These are phyloP conservation scores for Girardinichthys multiradiatus DNA, from an alignment of 2,113 vertebrate species.

Conservation along the genomic window DNA sequence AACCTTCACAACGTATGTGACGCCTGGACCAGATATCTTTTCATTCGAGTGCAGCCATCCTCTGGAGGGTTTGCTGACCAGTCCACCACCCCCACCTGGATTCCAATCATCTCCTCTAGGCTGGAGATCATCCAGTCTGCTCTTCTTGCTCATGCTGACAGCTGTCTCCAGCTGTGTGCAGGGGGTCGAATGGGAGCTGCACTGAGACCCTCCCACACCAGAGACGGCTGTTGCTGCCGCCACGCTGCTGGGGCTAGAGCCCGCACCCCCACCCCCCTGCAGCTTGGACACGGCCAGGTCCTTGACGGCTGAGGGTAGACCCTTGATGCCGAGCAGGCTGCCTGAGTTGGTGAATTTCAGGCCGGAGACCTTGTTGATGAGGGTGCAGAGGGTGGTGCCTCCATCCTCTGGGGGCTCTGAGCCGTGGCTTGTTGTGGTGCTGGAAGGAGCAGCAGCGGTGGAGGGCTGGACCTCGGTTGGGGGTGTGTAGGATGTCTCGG, in stretches of 20 bases:
- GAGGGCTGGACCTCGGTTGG: constrained; percentile 81
- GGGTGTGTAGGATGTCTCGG: constrained; percentile 86
- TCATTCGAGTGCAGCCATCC: constrained; percentile 92
- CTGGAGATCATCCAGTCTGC: constrained; percentile 84
- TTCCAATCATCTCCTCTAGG: constrained; percentile 86
- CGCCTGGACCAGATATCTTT: constrained; percentile 96
- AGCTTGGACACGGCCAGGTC: constrained; percentile 96
- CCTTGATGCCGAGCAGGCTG: constrained; percentile 92
- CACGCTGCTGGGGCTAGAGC: constrained; percentile 72
- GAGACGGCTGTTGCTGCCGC: constrained; percentile 67
- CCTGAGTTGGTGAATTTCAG: constrained; percentile 94
- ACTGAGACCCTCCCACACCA: constrained; percentile 79
- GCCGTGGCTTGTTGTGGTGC: constrained; percentile 57
- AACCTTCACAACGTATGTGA: constrained; percentile 98
- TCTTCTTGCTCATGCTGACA: constrained; percentile 86
- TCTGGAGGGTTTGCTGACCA: constrained; percentile 86
- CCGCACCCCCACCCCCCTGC: constrained; percentile 87
- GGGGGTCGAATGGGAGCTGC: constrained; percentile 84
- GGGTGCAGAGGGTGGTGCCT: constrained; percentile 91
- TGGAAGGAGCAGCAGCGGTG: constrained; percentile 75
- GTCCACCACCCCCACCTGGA: constrained; percentile 73
- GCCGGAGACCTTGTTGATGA: constrained; percentile 98
- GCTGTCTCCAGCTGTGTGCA: constrained; percentile 85
- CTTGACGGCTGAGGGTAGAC: constrained; percentile 94
- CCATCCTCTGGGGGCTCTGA: constrained; percentile 92